Percentiles rank a stretch among this genome's conserved stretches.
phyloP scores from a whole-genome alignment of 1,140 invertebrate genomes.

The Helicoverpa armigera region DNA sequence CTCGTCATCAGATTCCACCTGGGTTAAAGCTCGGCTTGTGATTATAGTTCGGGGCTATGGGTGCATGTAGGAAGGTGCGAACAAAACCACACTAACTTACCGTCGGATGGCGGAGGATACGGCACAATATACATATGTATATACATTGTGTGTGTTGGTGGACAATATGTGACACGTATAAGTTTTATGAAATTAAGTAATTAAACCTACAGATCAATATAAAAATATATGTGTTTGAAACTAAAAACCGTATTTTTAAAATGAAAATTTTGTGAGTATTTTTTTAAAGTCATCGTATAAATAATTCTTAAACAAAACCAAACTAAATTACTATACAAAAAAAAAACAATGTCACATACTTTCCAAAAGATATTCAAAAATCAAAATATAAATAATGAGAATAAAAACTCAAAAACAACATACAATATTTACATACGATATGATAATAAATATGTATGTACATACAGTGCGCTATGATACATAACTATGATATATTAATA shows the following conservation, averaged over 20 bases:
- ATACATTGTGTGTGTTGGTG: conserved; percentile 9
- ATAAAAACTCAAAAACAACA: conserved; percentile 40
- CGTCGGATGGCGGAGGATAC: conserved; percentile 57
- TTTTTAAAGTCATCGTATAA: too few species aligned
- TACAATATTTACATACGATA: conserved; percentile 44
- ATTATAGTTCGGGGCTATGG: conserved; percentile 19
- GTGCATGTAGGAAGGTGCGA: conserved; percentile 44
- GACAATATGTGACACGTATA: conserved; percentile 9
- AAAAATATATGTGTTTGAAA: background rate
- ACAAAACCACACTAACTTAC: conserved; percentile 77
- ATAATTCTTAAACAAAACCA: too few species aligned
- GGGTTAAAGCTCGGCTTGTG: conserved; percentile 38
- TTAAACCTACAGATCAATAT: too few species aligned
- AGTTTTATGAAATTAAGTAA: background rate
- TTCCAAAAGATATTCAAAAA: background rate
- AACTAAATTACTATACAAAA: too few species aligned
- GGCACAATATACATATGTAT: conserved; percentile 49
- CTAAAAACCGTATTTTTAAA: background rate
- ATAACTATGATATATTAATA: conserved; percentile 21
- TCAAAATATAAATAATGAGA: background rate
- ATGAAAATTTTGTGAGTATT: too few species aligned
- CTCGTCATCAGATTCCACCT: conserved; percentile 90
- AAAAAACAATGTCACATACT: background rate
- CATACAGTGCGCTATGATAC: conserved; percentile 41
- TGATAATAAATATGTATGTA: conserved; percentile 29